These are phyloP conservation scores for Drosophila sordidapex DNA, from an alignment of 2,888 invertebrate species.

Conservation along the genomic window DNA sequence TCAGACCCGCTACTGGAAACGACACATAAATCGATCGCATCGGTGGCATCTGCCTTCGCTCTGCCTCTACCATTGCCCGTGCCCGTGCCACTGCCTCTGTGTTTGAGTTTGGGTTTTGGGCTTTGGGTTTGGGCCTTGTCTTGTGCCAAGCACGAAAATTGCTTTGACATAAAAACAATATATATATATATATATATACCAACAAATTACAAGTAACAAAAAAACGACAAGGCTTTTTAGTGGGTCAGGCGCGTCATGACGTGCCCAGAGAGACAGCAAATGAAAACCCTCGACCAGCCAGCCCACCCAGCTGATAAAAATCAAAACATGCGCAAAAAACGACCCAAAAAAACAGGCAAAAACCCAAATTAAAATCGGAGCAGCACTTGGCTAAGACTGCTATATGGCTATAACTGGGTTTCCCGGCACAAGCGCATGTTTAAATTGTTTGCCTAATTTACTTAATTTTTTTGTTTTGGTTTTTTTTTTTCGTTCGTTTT, in stretches of 20 bases:
- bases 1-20: conserved; percentile 50
- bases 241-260: conserved; percentile 81
- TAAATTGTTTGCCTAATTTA: conserved; percentile 80
- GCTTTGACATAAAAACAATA: conserved; percentile 76
- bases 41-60: conserved; percentile 23
- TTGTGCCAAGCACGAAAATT: conserved; percentile 79
- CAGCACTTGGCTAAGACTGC: conserved; percentile 53
- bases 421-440: conserved; percentile 75
- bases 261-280: conserved; percentile 32
- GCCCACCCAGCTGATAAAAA: conserved; percentile 81
- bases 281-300: conserved; percentile 55
- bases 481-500: conserved; percentile 14
- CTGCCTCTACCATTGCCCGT: neutral
- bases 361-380: conserved; percentile 79
- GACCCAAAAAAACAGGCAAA: conserved; percentile 45
- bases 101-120: conserved; percentile 5
- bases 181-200: conserved; percentile 1
- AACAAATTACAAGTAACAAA: conserved; percentile 18
- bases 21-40: conserved; percentile 47
- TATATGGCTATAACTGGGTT: conserved; percentile 48
- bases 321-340: conserved; percentile 81
- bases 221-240: conserved; percentile 51
- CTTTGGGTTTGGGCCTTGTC: conserved; percentile 31
- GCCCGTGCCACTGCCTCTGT: neutral
- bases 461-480: conserved; percentile 28